Percentiles rank a stretch among this genome's conserved stretches.
Evolutionary conservation across 2,797 vertebrate genomes (phyloP).

Genomic region (Cetoscarus ocellatus): DNA sequence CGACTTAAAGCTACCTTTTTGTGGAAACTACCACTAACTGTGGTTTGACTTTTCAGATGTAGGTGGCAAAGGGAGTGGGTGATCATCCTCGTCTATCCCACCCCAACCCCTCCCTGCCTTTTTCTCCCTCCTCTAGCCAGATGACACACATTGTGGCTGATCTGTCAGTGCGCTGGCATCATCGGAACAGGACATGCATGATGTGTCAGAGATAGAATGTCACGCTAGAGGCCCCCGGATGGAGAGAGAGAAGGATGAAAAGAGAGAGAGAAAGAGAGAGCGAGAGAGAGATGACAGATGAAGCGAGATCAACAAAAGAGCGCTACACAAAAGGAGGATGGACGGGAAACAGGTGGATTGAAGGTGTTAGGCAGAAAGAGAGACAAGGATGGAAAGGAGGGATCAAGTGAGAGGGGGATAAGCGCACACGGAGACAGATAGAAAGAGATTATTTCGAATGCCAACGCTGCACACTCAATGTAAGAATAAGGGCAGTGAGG

Average conservation of each 20-base stretch:
- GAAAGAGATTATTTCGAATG: slow-evolving; percentile 74
- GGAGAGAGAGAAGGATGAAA: slow-evolving; percentile 54
- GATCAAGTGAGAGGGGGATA: slow-evolving; percentile 58
- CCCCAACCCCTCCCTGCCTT: not conserved
- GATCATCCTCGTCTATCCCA: slow-evolving; percentile 57
- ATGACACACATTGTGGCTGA: slow-evolving; percentile 82
- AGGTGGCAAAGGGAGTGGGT: slow-evolving; percentile 10
- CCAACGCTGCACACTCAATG: slow-evolving; percentile 41
- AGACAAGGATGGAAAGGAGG: slow-evolving; percentile 69
- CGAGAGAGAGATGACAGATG: slow-evolving; percentile 67
- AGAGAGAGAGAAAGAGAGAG: slow-evolving; percentile 2
- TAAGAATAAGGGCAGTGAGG: slow-evolving; percentile 56
- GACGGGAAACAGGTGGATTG: slow-evolving; percentile 73
- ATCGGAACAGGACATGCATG: slow-evolving; percentile 82
- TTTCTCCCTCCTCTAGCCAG: slow-evolving; percentile 55
- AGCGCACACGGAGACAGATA: slow-evolving; percentile 66
- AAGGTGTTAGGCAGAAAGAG: slow-evolving; percentile 67
- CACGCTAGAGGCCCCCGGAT: slow-evolving; percentile 75
- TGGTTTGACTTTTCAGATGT: slow-evolving; percentile 35
- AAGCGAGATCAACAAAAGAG: slow-evolving; percentile 68
- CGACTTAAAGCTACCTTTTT: slow-evolving; percentile 7
- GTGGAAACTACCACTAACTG: slow-evolving; percentile 18
- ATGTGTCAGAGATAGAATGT: slow-evolving; percentile 86
- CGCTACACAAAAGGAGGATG: slow-evolving; percentile 62
- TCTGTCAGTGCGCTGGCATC: slow-evolving; percentile 83